Percentiles rank a stretch among this genome's conserved stretches.
These are phyloP conservation scores for Tangara arthus DNA, from an alignment of 2,797 vertebrate species.

Conservation along the genomic window DNA sequence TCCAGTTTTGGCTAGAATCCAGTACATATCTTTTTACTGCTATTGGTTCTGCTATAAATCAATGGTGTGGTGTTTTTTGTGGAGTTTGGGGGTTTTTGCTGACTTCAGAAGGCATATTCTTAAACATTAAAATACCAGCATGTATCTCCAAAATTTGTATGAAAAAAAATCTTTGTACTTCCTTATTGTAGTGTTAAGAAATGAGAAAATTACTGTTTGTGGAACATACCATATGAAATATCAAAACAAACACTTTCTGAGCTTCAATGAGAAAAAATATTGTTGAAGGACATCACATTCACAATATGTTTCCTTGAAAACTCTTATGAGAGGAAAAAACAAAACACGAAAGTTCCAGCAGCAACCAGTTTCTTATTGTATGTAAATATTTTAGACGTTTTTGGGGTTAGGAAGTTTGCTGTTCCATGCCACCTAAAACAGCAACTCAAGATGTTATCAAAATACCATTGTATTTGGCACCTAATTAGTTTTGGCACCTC, in stretches of 20 bases:
- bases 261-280: neutral
- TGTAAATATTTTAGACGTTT: neutral
- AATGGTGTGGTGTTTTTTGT: neutral
- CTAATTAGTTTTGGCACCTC: neutral
- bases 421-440: neutral
- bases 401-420: neutral
- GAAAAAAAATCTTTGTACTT: neutral
- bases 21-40: neutral
- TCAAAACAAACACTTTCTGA: neutral
- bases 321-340: neutral
- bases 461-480: neutral
- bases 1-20: neutral
- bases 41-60: neutral
- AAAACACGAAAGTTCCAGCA: neutral
- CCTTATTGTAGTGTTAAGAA: neutral
- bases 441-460: neutral
- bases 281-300: neutral
- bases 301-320: neutral
- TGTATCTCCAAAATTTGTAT: neutral
- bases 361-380: neutral
- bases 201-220: neutral
- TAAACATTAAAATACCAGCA: neutral
- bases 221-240: neutral
- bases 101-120: neutral
- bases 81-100: fast-evolving